These are phyloP conservation scores for Eciton burchellii DNA, from an alignment of 1,140 invertebrate species.

Conservation along the genomic window DNA sequence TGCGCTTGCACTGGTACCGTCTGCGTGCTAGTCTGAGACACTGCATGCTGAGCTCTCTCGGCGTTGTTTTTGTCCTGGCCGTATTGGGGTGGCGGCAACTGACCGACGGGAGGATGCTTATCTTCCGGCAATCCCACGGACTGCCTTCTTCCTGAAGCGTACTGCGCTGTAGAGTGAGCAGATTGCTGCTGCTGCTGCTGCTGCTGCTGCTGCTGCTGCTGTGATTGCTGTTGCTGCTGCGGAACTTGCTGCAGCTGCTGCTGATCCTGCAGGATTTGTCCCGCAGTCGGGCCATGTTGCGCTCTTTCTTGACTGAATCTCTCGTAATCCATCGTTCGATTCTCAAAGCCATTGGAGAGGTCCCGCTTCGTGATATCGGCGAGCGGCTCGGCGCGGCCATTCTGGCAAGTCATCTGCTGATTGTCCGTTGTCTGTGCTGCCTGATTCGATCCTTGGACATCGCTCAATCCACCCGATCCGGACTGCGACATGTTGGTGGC, in stretches of 20 bases:
- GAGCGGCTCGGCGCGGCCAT: slow-evolving; percentile 73
- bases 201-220: not conserved
- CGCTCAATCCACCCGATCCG: slow-evolving; percentile 76
- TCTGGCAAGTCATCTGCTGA: slow-evolving; percentile 76
- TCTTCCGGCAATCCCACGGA: slow-evolving; percentile 77
- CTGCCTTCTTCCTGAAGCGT: slow-evolving; percentile 73
- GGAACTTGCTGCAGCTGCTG: slow-evolving; percentile 16
- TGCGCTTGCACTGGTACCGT: slow-evolving; percentile 81
- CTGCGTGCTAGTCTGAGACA: slow-evolving; percentile 80
- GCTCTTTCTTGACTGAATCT: slow-evolving; percentile 69
- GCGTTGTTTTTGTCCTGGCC: slow-evolving; percentile 74
- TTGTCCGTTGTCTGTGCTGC: slow-evolving; percentile 69
- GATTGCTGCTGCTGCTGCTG: slow-evolving; percentile 61
- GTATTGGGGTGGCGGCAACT: slow-evolving; percentile 78
- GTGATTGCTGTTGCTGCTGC: too few species aligned
- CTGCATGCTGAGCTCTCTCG: slow-evolving; percentile 79
- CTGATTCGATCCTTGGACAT: slow-evolving; percentile 71
- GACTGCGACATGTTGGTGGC: slow-evolving; percentile 83
- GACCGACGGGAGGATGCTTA: slow-evolving; percentile 76
- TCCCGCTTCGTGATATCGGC: slow-evolving; percentile 76
- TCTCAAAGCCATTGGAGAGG: slow-evolving; percentile 83
- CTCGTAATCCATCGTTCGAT: slow-evolving; percentile 78
- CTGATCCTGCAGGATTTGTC: slow-evolving; percentile 49
- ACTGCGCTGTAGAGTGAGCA: slow-evolving; percentile 55
- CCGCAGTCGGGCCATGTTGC: slow-evolving; percentile 34